These are phyloP conservation scores for Murina feae DNA, from an alignment of 2,113 vertebrate species.

Conservation along the genomic window DNA sequence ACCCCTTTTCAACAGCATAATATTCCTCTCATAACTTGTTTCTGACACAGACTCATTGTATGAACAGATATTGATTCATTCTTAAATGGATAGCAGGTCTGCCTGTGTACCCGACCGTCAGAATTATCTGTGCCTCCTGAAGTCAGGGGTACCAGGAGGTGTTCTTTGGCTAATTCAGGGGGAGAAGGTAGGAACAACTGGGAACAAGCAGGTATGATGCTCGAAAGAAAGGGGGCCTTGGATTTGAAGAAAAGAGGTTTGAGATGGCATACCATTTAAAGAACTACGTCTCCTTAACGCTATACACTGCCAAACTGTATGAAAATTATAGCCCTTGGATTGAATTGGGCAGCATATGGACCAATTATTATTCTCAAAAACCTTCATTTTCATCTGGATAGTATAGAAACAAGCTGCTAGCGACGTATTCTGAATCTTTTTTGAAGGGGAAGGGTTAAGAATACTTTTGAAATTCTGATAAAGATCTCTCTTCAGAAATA, in stretches of 20 bases:
- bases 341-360: not conserved
- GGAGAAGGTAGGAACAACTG: not conserved
- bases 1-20: not conserved
- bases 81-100: not conserved
- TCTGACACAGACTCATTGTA: not conserved
- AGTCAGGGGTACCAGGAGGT: not conserved
- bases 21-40: conserved; percentile 26
- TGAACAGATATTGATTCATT: not conserved
- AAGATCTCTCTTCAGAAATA: not conserved
- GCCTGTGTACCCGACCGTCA: not conserved
- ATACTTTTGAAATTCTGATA: not conserved
- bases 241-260: not conserved
- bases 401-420: not conserved
- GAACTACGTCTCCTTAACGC: not conserved
- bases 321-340: not conserved
- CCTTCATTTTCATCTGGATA: not conserved
- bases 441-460: not conserved
- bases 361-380: not conserved
- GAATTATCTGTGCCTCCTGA: not conserved
- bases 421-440: not conserved
- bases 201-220: not conserved
- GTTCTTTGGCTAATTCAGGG: not conserved
- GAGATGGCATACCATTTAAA: not conserved
- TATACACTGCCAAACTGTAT: not conserved
- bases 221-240: not conserved